Percentiles rank a stretch among this genome's conserved stretches.
phyloP scores from a whole-genome alignment of 2,797 vertebrate genomes.

The Naso thynnoides region DNA sequence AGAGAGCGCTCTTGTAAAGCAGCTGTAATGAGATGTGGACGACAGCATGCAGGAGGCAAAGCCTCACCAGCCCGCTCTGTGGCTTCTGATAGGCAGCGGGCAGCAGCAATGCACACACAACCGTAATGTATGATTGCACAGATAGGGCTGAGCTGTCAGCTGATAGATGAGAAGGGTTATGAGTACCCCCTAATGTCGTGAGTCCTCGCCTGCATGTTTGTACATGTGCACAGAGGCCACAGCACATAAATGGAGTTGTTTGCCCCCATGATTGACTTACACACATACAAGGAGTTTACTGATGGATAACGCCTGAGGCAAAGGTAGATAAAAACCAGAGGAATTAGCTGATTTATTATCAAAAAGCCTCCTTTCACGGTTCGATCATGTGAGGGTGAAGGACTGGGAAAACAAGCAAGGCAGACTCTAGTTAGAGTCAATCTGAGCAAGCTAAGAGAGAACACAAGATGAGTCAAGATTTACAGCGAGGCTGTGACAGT shows the following conservation, averaged over 20 bases:
- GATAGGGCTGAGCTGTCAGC: slow-evolving; percentile 50
- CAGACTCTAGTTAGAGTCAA: slow-evolving; percentile 24
- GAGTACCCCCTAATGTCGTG: slow-evolving; percentile 29
- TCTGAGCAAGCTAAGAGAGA: slow-evolving; percentile 27
- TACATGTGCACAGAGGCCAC: slow-evolving; percentile 23
- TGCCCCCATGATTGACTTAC: slow-evolving; percentile 53
- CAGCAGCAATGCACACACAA: slow-evolving; percentile 50
- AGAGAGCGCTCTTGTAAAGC: slow-evolving; percentile 32
- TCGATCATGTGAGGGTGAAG: slow-evolving; percentile 16
- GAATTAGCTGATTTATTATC: slow-evolving; percentile 56
- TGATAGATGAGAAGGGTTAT: slow-evolving; percentile 63
- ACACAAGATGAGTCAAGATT: slow-evolving; percentile 39
- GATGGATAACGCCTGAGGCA: slow-evolving; percentile 29
- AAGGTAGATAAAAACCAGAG: slow-evolving; percentile 23
- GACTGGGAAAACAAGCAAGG: slow-evolving; percentile 18
- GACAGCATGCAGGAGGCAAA: slow-evolving; percentile 29
- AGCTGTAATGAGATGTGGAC: slow-evolving; percentile 59
- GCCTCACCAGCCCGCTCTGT: slow-evolving; percentile 41
- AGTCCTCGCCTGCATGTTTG: slow-evolving; percentile 20
- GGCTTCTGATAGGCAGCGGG: slow-evolving; percentile 46
- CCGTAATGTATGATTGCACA: slow-evolving; percentile 61
- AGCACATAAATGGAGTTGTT: slow-evolving; percentile 54
- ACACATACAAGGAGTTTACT: slow-evolving; percentile 20
- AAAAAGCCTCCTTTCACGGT: slow-evolving; percentile 27
- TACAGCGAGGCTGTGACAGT: slow-evolving; percentile 41